Percentiles rank a stretch among this genome's conserved stretches.
Conservation (phyloP, 1,140 invertebrate species). For the Drosophila erecta region DNA sequence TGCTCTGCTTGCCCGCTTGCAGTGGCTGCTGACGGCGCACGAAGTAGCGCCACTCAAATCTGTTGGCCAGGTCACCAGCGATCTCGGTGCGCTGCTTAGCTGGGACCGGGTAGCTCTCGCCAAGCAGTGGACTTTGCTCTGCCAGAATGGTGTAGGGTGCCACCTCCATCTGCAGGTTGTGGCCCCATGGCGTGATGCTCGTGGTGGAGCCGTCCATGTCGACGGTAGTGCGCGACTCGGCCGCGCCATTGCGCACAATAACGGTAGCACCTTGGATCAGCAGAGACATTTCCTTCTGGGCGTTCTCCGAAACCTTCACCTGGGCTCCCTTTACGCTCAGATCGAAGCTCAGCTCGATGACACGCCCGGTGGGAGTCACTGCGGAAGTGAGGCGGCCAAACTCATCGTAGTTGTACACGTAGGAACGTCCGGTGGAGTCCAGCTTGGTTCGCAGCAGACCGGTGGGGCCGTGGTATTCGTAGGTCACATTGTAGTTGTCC, state of each 20-base stretch:
- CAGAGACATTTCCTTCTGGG: slow-evolving; percentile 92
- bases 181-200: slow-evolving; percentile 92
- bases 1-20: slow-evolving; percentile 86
- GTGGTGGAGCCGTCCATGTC: slow-evolving; percentile 93
- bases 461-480: slow-evolving; percentile 95
- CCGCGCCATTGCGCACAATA: slow-evolving; percentile 91
- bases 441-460: slow-evolving; percentile 95
- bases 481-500: slow-evolving; percentile 96
- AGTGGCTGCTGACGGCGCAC: slow-evolving; percentile 87
- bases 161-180: slow-evolving; percentile 93
- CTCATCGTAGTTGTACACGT: slow-evolving; percentile 97
- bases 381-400: slow-evolving; percentile 95
- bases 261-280: slow-evolving; percentile 95
- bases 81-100: slow-evolving; percentile 95
- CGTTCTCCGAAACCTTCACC: slow-evolving; percentile 93
- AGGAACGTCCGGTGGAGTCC: slow-evolving; percentile 95
- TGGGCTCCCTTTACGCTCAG: slow-evolving; percentile 94
- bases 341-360: slow-evolving; percentile 94
- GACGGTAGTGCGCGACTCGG: slow-evolving; percentile 91
- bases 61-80: slow-evolving; percentile 94
- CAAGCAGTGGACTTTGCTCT: slow-evolving; percentile 92
- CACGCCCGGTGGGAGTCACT: slow-evolving; percentile 96
- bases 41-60: slow-evolving; percentile 98
- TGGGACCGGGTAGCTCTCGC: slow-evolving; percentile 95
- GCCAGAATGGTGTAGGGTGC: slow-evolving; percentile 93